Evolutionary conservation across 53 echinoderm and acorn worm species (phyloP).

Genomic region (Paracentrotus lividus): DNA sequence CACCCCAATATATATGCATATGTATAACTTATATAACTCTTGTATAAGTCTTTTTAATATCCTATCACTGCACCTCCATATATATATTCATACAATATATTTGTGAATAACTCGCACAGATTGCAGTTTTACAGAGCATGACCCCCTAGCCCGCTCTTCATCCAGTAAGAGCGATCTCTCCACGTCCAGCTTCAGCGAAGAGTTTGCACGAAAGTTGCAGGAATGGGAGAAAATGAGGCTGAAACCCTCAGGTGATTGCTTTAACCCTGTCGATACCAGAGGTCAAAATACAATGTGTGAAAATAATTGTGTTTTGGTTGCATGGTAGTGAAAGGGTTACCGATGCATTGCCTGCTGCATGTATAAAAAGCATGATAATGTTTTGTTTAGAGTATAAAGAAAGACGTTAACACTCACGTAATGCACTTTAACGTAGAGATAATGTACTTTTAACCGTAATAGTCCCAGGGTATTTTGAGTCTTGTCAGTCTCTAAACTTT

Average conservation of each 20-base stretch:
- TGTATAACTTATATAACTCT: not conserved
- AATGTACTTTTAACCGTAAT: no score
- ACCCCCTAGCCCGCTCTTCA: slow-evolving; percentile 1
- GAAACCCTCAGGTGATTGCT: slow-evolving; percentile 66
- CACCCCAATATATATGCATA: no score
- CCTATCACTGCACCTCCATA: not conserved
- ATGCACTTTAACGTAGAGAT: no score
- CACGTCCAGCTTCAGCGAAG: slow-evolving; percentile 82
- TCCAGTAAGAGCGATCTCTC: slow-evolving; percentile 55
- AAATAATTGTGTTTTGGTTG: not conserved
- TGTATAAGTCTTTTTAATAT: not conserved
- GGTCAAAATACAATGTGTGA: not conserved
- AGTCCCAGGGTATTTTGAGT: no score
- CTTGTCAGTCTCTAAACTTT: no score
- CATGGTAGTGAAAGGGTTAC: not conserved
- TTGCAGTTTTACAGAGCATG: not conserved
- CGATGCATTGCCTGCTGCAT: not conserved
- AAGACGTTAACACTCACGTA: no score
- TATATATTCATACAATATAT: no score
- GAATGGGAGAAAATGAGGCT: slow-evolving; percentile 94
- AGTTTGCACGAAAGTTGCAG: slow-evolving; percentile 92
- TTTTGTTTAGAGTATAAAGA: no score
- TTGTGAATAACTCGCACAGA: not conserved
- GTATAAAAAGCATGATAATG: not conserved
- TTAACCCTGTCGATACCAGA: not conserved